Conservation (phyloP, 2,113 vertebrate genomes). For the Elanus axillaris region DNA sequence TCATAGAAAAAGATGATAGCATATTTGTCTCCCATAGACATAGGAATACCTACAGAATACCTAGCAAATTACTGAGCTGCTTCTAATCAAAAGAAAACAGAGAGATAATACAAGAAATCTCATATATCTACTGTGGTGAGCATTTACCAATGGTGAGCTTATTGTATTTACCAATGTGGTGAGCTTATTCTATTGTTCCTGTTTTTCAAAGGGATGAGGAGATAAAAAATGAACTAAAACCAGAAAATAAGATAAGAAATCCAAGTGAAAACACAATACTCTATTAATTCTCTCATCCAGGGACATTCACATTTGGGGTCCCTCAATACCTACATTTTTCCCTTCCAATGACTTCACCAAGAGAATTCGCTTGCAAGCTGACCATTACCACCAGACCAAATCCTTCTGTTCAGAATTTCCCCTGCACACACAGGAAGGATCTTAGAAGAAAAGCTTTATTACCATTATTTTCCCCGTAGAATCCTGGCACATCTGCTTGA, state of each 20-base stretch:
- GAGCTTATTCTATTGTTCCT: background rate
- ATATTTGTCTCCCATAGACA: background rate
- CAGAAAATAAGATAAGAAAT: background rate
- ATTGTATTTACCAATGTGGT: too few relatives aligned
- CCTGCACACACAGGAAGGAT: background rate
- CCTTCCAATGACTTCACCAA: background rate
- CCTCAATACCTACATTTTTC: background rate
- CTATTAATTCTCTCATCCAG: background rate
- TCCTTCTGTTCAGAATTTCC: background rate
- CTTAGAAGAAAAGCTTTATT: background rate
- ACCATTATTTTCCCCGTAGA: background rate
- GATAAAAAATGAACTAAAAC: background rate
- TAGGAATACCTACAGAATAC: background rate
- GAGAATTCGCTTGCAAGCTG: background rate
- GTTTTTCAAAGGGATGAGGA: background rate
- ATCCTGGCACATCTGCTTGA: background rate
- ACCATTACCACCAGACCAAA: background rate
- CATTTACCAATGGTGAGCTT: background rate
- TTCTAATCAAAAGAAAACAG: background rate
- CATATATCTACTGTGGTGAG: background rate
- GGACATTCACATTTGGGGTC: background rate
- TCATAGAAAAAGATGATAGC: background rate
- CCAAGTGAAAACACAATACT: background rate
- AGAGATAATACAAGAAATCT: background rate
- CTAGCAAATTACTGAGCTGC: background rate